Percentiles rank a stretch among this genome's conserved stretches.
These are phyloP conservation scores for Myotis lucifugus DNA, from an alignment of 2,113 vertebrate species.

Conservation along the genomic window DNA sequence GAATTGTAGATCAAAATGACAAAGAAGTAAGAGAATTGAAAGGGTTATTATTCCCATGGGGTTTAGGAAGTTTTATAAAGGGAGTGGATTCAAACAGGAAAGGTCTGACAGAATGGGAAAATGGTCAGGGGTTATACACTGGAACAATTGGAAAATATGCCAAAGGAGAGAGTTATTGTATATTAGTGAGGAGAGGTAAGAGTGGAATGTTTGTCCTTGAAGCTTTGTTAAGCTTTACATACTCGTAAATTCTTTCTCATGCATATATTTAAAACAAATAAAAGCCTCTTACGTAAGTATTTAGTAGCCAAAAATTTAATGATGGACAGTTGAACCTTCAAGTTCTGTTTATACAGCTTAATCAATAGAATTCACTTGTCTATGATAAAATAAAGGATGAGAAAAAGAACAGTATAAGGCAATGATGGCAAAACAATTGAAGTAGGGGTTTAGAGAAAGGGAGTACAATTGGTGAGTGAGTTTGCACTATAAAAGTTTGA, in stretches of 20 bases:
- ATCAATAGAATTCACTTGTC: constrained; percentile 30
- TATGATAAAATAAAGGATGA: background rate
- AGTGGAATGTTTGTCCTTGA: constrained; percentile 21
- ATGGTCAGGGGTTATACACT: background rate
- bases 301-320: constrained; percentile 11
- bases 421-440: background rate
- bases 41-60: background rate
- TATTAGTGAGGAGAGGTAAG: background rate
- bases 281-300: constrained; percentile 6
- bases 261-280: constrained; percentile 19
- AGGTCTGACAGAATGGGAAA: background rate
- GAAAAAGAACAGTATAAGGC: background rate
- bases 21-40: background rate
- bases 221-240: constrained; percentile 5
- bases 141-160: background rate
- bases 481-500: constrained; percentile 32
- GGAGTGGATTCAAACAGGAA: constrained; percentile 30
- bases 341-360: background rate
- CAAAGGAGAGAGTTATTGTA: background rate
- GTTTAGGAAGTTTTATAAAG: constrained; percentile 45
- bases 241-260: background rate
- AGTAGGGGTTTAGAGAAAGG: background rate
- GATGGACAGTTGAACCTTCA: background rate
- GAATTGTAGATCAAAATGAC: constrained; percentile 25
- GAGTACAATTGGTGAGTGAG: background rate